These are phyloP conservation scores for Acomys russatus DNA, from an alignment of 2,797 vertebrate genomes.

Conservation along the genomic window DNA sequence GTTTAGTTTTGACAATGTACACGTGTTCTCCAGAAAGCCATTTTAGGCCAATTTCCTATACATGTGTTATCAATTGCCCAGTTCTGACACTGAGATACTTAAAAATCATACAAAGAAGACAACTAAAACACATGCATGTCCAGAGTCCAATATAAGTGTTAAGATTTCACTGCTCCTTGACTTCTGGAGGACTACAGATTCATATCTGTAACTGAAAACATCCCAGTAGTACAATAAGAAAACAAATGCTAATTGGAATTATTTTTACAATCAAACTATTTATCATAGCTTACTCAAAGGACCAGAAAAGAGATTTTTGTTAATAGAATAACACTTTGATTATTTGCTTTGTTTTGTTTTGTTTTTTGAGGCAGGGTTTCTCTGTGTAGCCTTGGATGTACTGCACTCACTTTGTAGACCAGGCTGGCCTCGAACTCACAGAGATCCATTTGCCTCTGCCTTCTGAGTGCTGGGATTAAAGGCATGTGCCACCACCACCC, in stretches of 20 bases:
- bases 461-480: no score
- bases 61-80: slow-evolving; percentile 49
- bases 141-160: neutral
- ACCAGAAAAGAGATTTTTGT: neutral
- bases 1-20: slow-evolving; percentile 45
- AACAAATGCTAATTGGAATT: neutral
- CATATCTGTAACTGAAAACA: no score
- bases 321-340: neutral
- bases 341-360: no score
- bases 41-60: slow-evolving; percentile 63
- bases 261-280: neutral
- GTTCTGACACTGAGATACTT: neutral
- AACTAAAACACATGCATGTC: neutral
- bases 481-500: no score
- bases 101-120: neutral
- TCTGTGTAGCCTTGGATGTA: no score
- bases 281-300: neutral
- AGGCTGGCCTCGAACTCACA: no score
- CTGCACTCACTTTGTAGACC: no score
- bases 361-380: no score
- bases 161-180: neutral
- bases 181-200: neutral
- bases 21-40: slow-evolving; percentile 45
- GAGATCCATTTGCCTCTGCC: no score
- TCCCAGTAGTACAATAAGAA: neutral